Evolutionary conservation across 2,113 vertebrate species (phyloP).

Genomic region (Oreochromis niloticus): DNA sequence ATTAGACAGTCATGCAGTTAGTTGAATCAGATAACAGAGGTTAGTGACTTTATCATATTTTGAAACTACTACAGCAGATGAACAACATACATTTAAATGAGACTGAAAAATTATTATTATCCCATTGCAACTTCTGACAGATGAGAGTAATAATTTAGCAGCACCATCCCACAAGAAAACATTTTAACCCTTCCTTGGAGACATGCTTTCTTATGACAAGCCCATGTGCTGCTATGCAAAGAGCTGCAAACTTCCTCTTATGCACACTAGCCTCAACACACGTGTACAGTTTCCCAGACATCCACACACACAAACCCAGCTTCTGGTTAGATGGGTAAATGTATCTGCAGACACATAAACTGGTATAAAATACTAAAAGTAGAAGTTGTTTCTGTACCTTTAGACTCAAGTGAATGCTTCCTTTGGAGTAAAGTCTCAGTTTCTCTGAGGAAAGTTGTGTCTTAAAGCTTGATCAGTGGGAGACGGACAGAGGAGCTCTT

Average conservation of each 20-base stretch:
- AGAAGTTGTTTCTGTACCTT: slow-evolving; percentile 48
- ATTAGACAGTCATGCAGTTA: not conserved
- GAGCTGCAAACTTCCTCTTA: slow-evolving; percentile 7
- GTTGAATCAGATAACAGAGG: not conserved
- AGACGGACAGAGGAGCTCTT: slow-evolving; percentile 24
- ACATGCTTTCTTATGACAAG: not conserved
- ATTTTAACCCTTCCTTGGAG: not conserved
- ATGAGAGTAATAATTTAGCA: not conserved
- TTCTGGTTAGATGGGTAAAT: not conserved
- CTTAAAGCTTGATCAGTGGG: slow-evolving; percentile 12
- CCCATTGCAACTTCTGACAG: not conserved
- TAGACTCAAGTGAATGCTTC: slow-evolving; percentile 17
- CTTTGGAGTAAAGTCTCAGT: slow-evolving; percentile 7
- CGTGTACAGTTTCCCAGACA: not conserved
- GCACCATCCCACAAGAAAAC: not conserved
- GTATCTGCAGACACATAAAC: not conserved
- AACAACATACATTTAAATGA: not conserved
- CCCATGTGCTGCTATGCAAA: not conserved
- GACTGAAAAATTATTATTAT: not conserved
- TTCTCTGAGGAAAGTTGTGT: not conserved
- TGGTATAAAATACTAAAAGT: not conserved
- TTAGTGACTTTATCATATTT: not conserved
- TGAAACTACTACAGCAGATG: not conserved
- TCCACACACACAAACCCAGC: not conserved
- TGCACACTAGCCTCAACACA: not conserved